These are phyloP conservation scores for Eubucco bourcierii DNA, from an alignment of 2,113 vertebrate species.

Conservation along the genomic window DNA sequence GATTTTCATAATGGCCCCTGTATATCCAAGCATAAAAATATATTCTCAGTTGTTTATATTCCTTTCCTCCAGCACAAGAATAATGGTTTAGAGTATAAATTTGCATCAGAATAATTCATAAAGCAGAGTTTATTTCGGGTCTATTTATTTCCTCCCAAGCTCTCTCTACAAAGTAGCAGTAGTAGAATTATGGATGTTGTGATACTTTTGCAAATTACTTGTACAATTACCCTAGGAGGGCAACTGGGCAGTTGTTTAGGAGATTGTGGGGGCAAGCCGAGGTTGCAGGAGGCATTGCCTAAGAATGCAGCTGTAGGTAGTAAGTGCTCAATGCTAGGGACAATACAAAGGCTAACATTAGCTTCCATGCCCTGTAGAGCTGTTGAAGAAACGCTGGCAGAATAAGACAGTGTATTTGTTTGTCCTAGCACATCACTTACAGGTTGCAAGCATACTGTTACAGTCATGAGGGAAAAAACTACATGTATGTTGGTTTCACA, in stretches of 20 bases:
- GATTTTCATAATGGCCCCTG: constrained; percentile 53
- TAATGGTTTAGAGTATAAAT: constrained; percentile 25
- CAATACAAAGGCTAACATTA: neutral
- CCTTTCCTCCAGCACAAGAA: constrained; percentile 34
- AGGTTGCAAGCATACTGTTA: neutral
- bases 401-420: neutral
- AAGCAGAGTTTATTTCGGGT: neutral
- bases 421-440: neutral
- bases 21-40: constrained; percentile 65
- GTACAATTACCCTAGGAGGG: neutral
- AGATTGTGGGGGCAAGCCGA: neutral
- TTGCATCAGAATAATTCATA: constrained; percentile 68
- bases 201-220: neutral
- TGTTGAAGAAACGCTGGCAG: neutral
- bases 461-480: neutral
- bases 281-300: neutral
- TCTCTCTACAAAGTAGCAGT: neutral
- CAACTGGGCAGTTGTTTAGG: neutral
- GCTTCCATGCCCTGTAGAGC: neutral
- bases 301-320: neutral
- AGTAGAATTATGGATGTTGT: neutral
- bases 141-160: constrained; percentile 16
- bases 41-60: constrained; percentile 28
- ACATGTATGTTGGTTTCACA: neutral
- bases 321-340: neutral